A percentile compares a stretch with the other conserved stretches of the same genome.
Conservation (phyloP, 1,140 invertebrate genomes). For the Centruroides sculpturatus region DNA sequence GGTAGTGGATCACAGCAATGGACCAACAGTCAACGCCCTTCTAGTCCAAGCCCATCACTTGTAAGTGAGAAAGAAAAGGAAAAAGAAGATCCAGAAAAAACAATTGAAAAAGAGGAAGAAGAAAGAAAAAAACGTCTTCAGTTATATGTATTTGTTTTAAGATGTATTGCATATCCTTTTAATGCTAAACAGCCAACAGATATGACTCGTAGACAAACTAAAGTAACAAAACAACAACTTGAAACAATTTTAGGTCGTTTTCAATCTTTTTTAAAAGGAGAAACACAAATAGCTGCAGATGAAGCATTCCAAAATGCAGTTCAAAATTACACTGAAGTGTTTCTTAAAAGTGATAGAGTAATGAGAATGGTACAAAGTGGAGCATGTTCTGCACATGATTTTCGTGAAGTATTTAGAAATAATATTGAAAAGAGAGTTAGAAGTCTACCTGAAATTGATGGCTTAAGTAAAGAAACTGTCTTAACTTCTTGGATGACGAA, state of each 20-base stretch:
- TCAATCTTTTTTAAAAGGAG: conserved; percentile 60
- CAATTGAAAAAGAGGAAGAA: conserved; percentile 30
- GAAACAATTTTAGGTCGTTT: conserved; percentile 90
- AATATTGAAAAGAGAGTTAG: conserved; percentile 93
- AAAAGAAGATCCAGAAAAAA: conserved; percentile 10
- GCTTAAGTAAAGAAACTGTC: conserved; percentile 97
- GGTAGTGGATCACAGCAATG: conserved; percentile 27
- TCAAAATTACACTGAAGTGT: conserved; percentile 93
- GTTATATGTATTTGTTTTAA: conserved; percentile 94
- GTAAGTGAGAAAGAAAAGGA: conserved; percentile 35
- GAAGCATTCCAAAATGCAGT: conserved; percentile 99
- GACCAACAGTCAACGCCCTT: conserved; percentile 48
- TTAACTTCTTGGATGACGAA: conserved; percentile 98
- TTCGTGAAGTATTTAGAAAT: conserved; percentile 94
- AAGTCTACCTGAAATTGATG: conserved; percentile 96
- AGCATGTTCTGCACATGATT: conserved; percentile 94
- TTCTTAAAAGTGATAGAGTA: conserved; percentile 90
- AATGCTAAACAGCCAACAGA: conserved; percentile 98
- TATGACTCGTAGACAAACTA: conserved; percentile 80
- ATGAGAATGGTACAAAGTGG: conserved; percentile 91
- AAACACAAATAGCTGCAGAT: conserved; percentile 95
- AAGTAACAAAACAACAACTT: conserved; percentile 90
- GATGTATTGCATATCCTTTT: conserved; percentile 97
- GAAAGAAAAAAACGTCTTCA: conserved; percentile 84
- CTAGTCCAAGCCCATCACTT: conserved; percentile 65